Evolutionary conservation across 2,888 invertebrate genomes (phyloP), one percentile per base, ranked within the genome.

Genomic region (Arctia plantaginis): DNA sequence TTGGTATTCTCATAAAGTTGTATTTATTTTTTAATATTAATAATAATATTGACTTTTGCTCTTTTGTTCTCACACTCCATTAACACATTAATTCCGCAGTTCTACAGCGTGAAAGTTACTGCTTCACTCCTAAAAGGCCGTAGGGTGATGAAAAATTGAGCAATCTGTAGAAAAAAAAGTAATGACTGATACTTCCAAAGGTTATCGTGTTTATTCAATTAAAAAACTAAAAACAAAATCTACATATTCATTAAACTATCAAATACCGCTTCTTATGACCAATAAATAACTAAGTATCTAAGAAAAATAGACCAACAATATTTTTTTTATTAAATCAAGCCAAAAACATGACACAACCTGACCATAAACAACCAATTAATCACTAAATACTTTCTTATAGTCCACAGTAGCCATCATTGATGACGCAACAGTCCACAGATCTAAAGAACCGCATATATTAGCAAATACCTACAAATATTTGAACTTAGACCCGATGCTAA

Each of bases 401-500:
- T 41, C 62, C 44, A 72, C 71, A 62, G 74, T 66, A 72, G 74
- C 71, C 23, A 35, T 47, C 67, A 39, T 59, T 69, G 59, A 27
- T 44, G 55, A 39, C 51, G 55, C 35, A 69, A 69, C n/a, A 10
- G 35, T 59, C 27, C 59, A 66, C 30, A 47, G 66, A 72, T 76
- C 72, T 70, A 72, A 75, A 47, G 69, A 69, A 66, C 75, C 75
- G 68, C 55, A 10, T 20, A 51, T 6, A 64, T 59, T 59, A 8
- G 64, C 30, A 41, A 76, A 68, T 51, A 62, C 13, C 41, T 23
- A 77, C 47, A 74, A 66, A 72, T 75, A 76, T 71, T 72, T 78
- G 81, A 83, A 77, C 83, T 72, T 71, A 73, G 80, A 83, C 78
- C 79, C 27, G 66, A 74, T 79, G 73, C 62, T 82, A 80, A 82